Conservation (phyloP, 2,888 invertebrate species). For the Agrotis exclamationis region DNA sequence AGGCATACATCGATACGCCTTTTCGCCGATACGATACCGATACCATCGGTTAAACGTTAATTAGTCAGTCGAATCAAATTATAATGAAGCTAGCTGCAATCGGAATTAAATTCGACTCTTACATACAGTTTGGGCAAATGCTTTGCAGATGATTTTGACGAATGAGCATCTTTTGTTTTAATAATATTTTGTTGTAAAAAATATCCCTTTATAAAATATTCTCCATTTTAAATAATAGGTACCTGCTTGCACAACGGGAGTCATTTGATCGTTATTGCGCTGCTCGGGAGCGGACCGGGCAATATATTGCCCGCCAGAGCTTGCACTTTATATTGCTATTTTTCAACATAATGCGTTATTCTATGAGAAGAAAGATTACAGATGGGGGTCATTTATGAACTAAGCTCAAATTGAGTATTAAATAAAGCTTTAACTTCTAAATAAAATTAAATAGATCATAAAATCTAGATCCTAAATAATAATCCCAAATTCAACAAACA, state of each 20-base stretch:
- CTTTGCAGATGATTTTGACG: not conserved
- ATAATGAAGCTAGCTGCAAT: too few species aligned
- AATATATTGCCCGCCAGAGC: slow-evolving; percentile 38
- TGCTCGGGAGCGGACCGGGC: slow-evolving; percentile 8
- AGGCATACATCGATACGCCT: too few species aligned
- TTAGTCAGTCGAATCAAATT: too few species aligned
- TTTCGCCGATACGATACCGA: too few species aligned
- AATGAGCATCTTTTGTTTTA: not conserved
- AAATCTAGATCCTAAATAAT: too few species aligned
- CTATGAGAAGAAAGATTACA: slow-evolving; percentile 14
- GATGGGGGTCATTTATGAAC: not conserved
- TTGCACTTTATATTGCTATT: slow-evolving; percentile 51
- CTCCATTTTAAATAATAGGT: slow-evolving; percentile 47
- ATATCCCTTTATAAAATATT: slow-evolving; percentile 27
- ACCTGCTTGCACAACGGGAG: slow-evolving; percentile 18
- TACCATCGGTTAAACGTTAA: too few species aligned
- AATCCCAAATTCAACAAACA: too few species aligned
- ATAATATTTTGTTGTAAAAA: not conserved
- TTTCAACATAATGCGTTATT: slow-evolving; percentile 45
- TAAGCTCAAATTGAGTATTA: not conserved
- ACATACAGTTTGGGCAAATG: not conserved
- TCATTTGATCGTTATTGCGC: slow-evolving; percentile 37
- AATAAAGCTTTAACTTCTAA: not conserved
- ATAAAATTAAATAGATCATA: not conserved
- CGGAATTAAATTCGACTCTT: too few species aligned